These are phyloP conservation scores for Archocentrus centrarchus DNA, from an alignment of 2,113 vertebrate species.

Conservation along the genomic window DNA sequence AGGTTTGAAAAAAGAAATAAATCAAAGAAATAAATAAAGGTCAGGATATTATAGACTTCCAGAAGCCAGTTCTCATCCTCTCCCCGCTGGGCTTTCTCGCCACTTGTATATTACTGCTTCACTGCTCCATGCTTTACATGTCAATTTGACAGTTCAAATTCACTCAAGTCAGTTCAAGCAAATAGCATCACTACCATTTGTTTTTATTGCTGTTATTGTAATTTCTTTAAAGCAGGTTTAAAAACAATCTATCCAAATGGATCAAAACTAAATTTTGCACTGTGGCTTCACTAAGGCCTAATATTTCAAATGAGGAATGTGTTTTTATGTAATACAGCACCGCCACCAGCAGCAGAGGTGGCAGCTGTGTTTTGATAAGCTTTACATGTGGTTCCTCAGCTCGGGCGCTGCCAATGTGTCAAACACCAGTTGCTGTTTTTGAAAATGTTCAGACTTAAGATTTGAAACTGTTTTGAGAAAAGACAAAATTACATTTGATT, in stretches of 20 bases:
- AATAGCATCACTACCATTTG: not conserved
- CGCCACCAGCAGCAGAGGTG: constrained; percentile 6
- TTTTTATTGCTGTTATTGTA: not conserved
- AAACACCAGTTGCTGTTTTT: constrained; percentile 27
- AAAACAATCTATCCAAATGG: fast-evolving
- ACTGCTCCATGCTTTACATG: constrained; percentile 9
- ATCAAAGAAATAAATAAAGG: constrained; percentile 18
- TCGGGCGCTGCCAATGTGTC: constrained; percentile 16
- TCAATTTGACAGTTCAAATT: not conserved
- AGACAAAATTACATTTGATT: not conserved
- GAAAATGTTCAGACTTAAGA: constrained; percentile 9
- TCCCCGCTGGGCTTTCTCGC: constrained; percentile 24
- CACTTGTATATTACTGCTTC: constrained; percentile 19
- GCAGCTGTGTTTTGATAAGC: constrained; percentile 65
- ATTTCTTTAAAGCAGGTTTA: not conserved
- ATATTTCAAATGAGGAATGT: constrained; percentile 18
- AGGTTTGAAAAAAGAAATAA: constrained; percentile 33
- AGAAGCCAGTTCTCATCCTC: constrained; percentile 37
- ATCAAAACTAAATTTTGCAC: constrained; percentile 1
- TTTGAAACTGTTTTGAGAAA: constrained; percentile 30
- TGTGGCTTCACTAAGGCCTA: not conserved
- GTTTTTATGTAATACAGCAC: constrained; percentile 18
- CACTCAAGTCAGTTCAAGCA: not conserved
- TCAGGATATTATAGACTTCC: constrained; percentile 55
- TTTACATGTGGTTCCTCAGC: constrained; percentile 27